Evolutionary conservation across 2,888 invertebrate species (phyloP).

Genomic region (Cantharis lateralis): DNA sequence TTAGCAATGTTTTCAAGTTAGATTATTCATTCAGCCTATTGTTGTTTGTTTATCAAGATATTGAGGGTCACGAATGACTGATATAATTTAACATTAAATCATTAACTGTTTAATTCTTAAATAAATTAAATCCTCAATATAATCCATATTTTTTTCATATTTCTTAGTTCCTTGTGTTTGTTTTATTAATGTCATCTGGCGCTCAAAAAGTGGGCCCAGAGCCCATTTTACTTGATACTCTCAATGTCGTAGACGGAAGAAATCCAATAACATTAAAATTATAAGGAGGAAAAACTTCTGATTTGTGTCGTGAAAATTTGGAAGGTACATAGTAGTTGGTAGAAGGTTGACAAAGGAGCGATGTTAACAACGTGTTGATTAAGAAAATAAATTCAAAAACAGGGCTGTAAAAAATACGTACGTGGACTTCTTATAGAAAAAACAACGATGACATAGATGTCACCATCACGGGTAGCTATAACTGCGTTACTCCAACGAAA

Average conservation of each 20-base stretch:
- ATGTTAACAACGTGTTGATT: neutral
- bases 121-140: too few relatives aligned
- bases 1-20: too few relatives aligned
- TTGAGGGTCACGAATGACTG: too few relatives aligned
- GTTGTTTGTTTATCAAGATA: too few relatives aligned
- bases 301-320: neutral
- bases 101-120: too few relatives aligned
- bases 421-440: conserved; percentile 5
- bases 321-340: neutral
- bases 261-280: neutral
- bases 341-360: neutral
- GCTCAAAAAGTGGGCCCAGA: too few relatives aligned
- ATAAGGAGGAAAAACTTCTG: neutral
- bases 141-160: too few relatives aligned
- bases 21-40: too few relatives aligned
- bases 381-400: neutral
- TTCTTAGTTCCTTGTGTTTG: too few relatives aligned
- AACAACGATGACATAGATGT: conserved; percentile 29
- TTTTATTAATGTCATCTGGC: too few relatives aligned
- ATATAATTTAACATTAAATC: too few relatives aligned
- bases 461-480: conserved; percentile 33
- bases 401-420: neutral
- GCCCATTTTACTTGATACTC: too few relatives aligned
- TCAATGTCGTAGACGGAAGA: neutral
- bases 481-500: conserved; percentile 42